Percentiles rank a stretch among this genome's conserved stretches.
Conservation (phyloP, 2,113 vertebrate genomes). For the Petrocephalus zakoni region DNA sequence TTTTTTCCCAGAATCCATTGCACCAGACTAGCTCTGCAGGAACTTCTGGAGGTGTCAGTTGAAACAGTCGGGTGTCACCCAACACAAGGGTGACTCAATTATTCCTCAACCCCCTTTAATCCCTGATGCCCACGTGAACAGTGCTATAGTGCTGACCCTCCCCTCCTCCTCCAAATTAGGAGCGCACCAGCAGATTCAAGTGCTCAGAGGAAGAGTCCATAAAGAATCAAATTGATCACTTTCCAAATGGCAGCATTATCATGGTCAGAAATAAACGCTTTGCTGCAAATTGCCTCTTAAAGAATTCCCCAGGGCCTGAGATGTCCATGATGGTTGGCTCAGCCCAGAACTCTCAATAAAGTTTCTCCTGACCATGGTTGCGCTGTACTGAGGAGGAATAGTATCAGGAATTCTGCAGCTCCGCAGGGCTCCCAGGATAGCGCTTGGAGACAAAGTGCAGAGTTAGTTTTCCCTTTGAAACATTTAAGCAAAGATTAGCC, state of each 20-base stretch:
- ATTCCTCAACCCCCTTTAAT: background rate
- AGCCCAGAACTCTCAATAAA: background rate
- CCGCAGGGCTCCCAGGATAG: too few species aligned
- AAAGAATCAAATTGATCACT: constrained; percentile 17
- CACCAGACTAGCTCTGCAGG: too few species aligned
- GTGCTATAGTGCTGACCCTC: background rate
- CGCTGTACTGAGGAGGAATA: too few species aligned
- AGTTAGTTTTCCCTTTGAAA: background rate
- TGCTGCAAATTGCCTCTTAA: constrained; percentile 12
- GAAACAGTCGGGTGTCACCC: background rate
- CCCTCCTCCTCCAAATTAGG: background rate
- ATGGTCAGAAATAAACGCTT: background rate
- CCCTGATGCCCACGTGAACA: background rate
- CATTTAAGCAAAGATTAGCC: background rate
- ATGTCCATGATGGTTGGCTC: background rate
- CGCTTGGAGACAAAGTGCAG: background rate
- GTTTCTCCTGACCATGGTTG: background rate
- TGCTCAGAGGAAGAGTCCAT: constrained; percentile 8
- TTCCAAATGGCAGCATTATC: background rate
- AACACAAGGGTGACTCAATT: background rate
- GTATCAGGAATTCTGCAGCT: background rate
- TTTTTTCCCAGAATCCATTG: background rate
- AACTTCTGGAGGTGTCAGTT: background rate
- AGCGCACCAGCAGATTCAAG: background rate
- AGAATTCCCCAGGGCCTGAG: background rate